Conservation (phyloP, 2,888 invertebrate species). For the Plebejus argus region DNA sequence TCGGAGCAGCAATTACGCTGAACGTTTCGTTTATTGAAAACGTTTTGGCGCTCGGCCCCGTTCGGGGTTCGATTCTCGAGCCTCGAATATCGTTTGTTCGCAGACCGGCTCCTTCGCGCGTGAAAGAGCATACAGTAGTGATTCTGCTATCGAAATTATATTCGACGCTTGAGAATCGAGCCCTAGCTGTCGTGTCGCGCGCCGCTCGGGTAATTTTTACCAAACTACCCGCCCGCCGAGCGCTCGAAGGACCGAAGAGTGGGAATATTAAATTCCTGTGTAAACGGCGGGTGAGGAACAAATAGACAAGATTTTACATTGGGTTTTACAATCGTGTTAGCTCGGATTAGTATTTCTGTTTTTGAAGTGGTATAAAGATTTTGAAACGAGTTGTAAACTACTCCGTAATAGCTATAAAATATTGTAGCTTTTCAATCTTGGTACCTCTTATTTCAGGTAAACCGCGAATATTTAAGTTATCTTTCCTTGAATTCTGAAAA, state of each 20-base stretch:
- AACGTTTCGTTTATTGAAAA: constrained; percentile 16
- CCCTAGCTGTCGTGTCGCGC: background rate
- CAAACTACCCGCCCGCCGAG: background rate
- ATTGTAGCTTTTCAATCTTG: background rate
- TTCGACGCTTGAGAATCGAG: background rate
- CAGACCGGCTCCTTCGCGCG: background rate
- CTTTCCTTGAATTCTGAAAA: background rate
- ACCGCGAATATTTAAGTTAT: background rate
- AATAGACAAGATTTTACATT: constrained; percentile 12
- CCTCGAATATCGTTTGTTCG: background rate
- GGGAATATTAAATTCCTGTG: constrained; percentile 12
- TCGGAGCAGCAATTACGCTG: background rate
- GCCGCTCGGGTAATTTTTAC: constrained; percentile 7
- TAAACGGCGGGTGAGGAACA: background rate
- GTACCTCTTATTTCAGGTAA: background rate
- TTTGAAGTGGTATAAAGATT: no score
- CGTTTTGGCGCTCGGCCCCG: constrained; percentile 3
- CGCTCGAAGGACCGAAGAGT: background rate
- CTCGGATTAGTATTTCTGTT: background rate
- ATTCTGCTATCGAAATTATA: background rate
- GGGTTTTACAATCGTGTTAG: background rate
- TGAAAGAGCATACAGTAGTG: background rate
- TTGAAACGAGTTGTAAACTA: no score
- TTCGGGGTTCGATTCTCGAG: background rate
- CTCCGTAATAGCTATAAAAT: no score